phyloP scores from a whole-genome alignment of 2,113 vertebrate genomes.

The Setophaga petechia region DNA sequence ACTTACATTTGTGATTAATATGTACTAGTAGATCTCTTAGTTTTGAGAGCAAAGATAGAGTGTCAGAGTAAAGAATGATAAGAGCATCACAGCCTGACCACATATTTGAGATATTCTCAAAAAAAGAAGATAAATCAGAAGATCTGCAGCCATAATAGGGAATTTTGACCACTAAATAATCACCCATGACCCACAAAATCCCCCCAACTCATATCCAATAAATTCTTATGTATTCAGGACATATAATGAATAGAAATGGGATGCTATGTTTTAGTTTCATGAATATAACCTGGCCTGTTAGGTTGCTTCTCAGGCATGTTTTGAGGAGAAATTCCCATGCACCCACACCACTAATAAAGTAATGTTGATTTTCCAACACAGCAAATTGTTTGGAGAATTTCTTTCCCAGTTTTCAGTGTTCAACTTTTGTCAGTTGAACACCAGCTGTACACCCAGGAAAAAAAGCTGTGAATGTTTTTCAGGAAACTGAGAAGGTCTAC shows the following conservation, averaged over 20 bases:
- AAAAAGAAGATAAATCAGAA: background rate
- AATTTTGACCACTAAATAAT: background rate
- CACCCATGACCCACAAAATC: accelerated
- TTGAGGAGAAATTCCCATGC: background rate
- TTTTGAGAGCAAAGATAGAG: background rate
- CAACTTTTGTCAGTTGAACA: background rate
- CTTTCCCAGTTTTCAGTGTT: accelerated
- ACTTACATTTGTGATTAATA: background rate
- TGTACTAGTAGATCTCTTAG: background rate
- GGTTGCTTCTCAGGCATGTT: background rate
- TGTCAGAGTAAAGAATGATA: background rate
- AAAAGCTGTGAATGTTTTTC: background rate
- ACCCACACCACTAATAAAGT: background rate
- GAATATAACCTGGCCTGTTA: background rate
- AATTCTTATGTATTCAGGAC: background rate
- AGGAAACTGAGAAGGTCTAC: background rate
- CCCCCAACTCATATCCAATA: background rate
- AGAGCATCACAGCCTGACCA: background rate
- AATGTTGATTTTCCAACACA: background rate
- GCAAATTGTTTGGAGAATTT: background rate
- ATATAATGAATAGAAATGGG: background rate
- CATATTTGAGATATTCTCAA: background rate
- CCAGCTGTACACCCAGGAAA: background rate
- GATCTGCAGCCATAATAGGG: background rate
- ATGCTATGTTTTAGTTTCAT: background rate